A percentile compares a stretch with the other conserved stretches of the same genome.
Evolutionary conservation across 2,113 vertebrate genomes (phyloP).

Genomic region (Oostethus manadensis): DNA sequence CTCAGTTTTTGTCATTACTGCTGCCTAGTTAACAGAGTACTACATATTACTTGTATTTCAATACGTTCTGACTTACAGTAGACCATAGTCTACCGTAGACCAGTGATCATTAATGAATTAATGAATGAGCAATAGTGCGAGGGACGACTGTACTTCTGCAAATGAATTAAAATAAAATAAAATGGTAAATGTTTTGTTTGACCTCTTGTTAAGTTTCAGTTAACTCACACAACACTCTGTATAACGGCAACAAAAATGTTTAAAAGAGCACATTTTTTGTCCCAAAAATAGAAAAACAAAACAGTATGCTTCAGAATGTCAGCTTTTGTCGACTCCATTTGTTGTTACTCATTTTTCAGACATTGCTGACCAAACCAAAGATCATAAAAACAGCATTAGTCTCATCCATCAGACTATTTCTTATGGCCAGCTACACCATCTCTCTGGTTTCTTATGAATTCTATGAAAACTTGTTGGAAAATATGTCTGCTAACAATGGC

Average conservation of each 20-base stretch:
- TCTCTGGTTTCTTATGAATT: slow-evolving; percentile 1
- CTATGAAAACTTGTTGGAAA: slow-evolving; percentile 13
- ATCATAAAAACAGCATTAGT: neutral
- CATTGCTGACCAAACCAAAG: neutral
- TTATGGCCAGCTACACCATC: neutral
- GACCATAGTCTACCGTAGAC: too few species aligned
- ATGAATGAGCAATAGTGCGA: too few species aligned
- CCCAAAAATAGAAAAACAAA: neutral
- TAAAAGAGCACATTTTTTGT: neutral
- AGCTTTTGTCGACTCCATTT: neutral
- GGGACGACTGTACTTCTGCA: too few species aligned
- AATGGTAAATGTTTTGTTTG: too few species aligned
- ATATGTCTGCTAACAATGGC: slow-evolving; percentile 13
- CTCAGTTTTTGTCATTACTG: too few species aligned
- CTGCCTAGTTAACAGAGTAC: too few species aligned
- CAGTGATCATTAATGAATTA: too few species aligned
- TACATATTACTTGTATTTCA: too few species aligned
- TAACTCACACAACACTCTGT: neutral
- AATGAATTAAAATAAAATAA: too few species aligned
- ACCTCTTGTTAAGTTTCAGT: neutral
- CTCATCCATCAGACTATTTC: neutral
- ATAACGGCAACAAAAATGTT: neutral
- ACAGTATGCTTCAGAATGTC: too few species aligned
- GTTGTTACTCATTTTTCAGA: neutral
- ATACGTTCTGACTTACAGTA: too few species aligned